Conservation (phyloP, 23 tunicate genomes). For the Aplidium turbinatum region DNA sequence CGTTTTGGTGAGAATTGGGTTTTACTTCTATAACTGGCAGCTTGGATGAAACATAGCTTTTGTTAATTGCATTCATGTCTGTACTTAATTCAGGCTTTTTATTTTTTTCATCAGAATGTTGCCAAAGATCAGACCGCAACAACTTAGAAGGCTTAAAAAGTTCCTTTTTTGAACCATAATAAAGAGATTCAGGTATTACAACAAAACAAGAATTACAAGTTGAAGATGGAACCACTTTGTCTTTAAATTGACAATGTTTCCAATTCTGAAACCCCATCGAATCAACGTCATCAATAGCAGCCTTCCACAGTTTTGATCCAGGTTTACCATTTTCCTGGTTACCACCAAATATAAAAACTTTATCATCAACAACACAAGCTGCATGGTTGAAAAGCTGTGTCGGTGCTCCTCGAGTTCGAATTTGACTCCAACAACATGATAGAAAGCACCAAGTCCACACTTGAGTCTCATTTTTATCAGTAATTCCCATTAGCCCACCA, state of each 20-base stretch:
- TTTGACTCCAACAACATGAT: constrained; percentile 36
- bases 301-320: constrained; percentile 57
- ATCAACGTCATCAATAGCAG: constrained; percentile 4
- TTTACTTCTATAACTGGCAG: no score
- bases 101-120: no score
- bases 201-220: constrained; percentile 45
- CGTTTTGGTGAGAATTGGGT: no score
- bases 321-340: constrained; percentile 55
- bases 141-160: no score
- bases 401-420: constrained; percentile 70
- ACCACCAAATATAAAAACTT: constrained; percentile 82
- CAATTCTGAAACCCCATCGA: constrained; percentile 24
- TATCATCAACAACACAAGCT: constrained; percentile 31
- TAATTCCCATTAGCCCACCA: constrained; percentile 80
- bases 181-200: constrained; percentile 1
- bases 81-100: no score
- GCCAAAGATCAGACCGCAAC: no score
- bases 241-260: constrained; percentile 35
- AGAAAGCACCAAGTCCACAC: constrained; percentile 61
- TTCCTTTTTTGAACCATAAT: no score
- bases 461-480: constrained; percentile 50
- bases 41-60: no score
- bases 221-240: constrained; percentile 45
- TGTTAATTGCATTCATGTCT: no score
- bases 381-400: constrained; percentile 74